Percentiles rank a stretch among this genome's conserved stretches.
Evolutionary conservation across 2,888 invertebrate species (phyloP).

Genomic region (Petrophora chlorosata): DNA sequence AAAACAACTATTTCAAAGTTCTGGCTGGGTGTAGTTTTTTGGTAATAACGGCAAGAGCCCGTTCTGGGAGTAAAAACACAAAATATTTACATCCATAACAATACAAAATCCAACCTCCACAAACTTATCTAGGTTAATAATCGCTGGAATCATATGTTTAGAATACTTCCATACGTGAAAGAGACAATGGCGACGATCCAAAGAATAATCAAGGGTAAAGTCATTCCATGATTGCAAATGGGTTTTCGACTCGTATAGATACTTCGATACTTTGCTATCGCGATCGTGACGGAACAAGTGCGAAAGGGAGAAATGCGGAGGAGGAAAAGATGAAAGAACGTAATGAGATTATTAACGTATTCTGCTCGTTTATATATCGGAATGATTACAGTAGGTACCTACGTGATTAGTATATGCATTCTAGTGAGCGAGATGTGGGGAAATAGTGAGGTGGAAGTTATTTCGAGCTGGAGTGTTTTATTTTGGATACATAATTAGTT

Average conservation of each 20-base stretch:
- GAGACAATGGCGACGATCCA: constrained; percentile 9
- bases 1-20: too few species aligned
- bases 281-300: neutral
- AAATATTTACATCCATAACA: too few species aligned
- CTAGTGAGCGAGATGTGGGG: neutral
- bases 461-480: too few species aligned
- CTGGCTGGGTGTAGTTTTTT: too few species aligned
- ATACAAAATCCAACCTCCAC: too few species aligned
- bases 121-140: too few species aligned
- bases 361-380: constrained; percentile 11
- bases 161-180: constrained; percentile 18
- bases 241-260: neutral
- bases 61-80: too few species aligned
- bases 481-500: too few species aligned
- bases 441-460: neutral
- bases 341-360: constrained; percentile 33
- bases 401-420: constrained; percentile 25
- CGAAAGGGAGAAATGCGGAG: constrained; percentile 13
- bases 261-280: neutral
- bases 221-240: constrained; percentile 13
- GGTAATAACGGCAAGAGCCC: too few species aligned
- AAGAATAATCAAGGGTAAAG: constrained; percentile 3
- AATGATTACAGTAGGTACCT: constrained; percentile 11
- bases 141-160: constrained; percentile 21
- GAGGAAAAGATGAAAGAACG: constrained; percentile 24